Percentiles rank a stretch among this genome's conserved stretches.
phyloP scores from a whole-genome alignment of 2,797 vertebrate genomes.

The Cossypha niveicapilla region DNA sequence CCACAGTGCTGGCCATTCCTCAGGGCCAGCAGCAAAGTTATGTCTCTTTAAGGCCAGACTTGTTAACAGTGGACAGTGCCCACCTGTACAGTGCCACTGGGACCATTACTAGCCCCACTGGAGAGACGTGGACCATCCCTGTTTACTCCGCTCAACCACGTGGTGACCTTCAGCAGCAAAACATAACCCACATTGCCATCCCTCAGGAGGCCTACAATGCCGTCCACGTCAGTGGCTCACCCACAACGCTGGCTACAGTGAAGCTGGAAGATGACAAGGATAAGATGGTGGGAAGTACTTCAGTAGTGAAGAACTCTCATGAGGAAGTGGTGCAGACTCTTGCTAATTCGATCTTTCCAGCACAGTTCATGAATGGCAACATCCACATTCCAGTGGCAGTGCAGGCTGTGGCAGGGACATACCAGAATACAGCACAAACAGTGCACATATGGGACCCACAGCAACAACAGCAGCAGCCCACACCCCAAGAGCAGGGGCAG shows the following conservation, averaged over 20 bases:
- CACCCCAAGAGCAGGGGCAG: constrained; percentile 89
- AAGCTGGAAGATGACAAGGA: constrained; percentile 91
- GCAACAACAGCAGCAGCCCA: constrained; percentile 71
- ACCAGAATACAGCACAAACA: constrained; percentile 90
- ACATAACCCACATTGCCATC: constrained; percentile 95
- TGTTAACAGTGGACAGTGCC: constrained; percentile 95
- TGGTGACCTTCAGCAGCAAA: constrained; percentile 87
- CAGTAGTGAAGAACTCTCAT: constrained; percentile 85
- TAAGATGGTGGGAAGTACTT: constrained; percentile 85
- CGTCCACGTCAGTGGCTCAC: constrained; percentile 86
- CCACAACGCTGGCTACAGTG: constrained; percentile 82
- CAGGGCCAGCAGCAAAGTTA: constrained; percentile 98
- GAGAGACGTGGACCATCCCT: constrained; percentile 98
- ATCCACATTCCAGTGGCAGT: constrained; percentile 97
- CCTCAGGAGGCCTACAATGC: constrained; percentile 94
- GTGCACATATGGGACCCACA: constrained; percentile 97
- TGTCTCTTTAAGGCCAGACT: constrained; percentile 92
- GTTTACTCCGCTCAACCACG: constrained; percentile 90
- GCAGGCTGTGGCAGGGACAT: constrained; percentile 92
- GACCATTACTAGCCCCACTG: constrained; percentile 95
- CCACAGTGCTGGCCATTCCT: constrained; percentile 93
- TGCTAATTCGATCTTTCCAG: constrained; percentile 92
- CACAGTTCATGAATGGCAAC: constrained; percentile 97
- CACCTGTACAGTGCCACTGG: constrained; percentile 96
- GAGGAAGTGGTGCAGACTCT: constrained; percentile 95